Percentiles rank a stretch among this genome's conserved stretches.
phyloP scores from a whole-genome alignment of 2,113 vertebrate species.

The Dasypus novemcinctus region DNA sequence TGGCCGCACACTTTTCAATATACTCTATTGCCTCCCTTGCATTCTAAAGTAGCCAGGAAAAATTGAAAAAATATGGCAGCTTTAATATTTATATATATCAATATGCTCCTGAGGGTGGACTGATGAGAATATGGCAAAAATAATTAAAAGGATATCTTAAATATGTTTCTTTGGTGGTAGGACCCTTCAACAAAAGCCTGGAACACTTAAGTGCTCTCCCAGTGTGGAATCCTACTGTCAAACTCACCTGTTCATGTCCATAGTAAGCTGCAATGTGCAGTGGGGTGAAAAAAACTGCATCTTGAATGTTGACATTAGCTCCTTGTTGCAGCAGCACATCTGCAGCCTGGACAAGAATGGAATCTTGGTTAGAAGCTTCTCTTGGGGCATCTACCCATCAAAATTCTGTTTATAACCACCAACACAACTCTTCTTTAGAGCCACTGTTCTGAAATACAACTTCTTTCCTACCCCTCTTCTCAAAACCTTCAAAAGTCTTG shows the following conservation, averaged over 20 bases:
- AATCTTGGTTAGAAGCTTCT: background rate
- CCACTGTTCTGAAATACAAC: background rate
- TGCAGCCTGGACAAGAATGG: constrained; percentile 83
- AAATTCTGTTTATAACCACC: background rate
- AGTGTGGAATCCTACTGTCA: accelerated
- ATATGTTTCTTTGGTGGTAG: background rate
- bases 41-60: background rate
- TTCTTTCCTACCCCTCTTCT: background rate
- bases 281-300: constrained; percentile 94
- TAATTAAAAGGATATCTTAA: background rate
- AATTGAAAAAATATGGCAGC: background rate
- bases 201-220: too few species aligned
- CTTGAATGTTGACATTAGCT: constrained; percentile 92
- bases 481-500: background rate
- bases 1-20: background rate
- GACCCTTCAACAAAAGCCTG: background rate
- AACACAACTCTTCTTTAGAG: background rate
- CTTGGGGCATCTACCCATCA: background rate
- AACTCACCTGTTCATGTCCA: constrained; percentile 89
- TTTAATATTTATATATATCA: background rate
- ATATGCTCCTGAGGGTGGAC: background rate
- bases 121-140: background rate
- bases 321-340: constrained; percentile 94
- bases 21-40: background rate
- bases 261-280: constrained; percentile 92